Conservation (phyloP, 2,797 vertebrate genomes). For the Gymnothorax javanicus region DNA sequence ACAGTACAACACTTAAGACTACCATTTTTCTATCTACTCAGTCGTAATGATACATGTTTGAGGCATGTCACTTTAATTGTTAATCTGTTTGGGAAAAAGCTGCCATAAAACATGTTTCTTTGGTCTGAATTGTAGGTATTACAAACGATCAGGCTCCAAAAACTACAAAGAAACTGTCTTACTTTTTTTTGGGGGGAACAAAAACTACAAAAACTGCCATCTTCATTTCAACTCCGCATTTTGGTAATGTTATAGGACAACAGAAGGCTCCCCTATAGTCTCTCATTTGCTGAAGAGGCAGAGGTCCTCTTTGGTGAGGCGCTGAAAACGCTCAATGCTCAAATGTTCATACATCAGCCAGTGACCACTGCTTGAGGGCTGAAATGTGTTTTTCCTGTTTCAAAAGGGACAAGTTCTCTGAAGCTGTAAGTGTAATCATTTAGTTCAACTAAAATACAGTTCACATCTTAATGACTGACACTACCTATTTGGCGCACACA, state of each 20-base stretch:
- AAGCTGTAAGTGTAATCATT: neutral
- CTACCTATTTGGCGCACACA: neutral
- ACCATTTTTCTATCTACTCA: neutral
- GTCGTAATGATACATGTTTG: conserved; percentile 21
- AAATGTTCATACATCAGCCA: neutral
- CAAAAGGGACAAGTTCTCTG: neutral
- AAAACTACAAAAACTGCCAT: neutral
- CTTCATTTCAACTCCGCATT: neutral
- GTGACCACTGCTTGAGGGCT: neutral
- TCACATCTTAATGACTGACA: neutral
- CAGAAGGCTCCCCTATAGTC: neutral
- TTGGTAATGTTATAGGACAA: neutral
- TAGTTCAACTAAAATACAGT: neutral
- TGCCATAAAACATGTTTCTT: conserved; percentile 36
- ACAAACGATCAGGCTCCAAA: neutral
- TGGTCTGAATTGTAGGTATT: neutral
- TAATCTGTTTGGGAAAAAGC: conserved; percentile 39
- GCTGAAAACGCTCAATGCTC: neutral
- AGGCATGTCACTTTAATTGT: conserved; percentile 36
- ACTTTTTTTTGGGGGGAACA: neutral
- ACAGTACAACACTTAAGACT: neutral
- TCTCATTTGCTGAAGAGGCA: neutral
- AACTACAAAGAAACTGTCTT: neutral
- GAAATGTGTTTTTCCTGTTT: neutral
- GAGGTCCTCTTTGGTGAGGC: neutral